Evolutionary conservation across 2,888 invertebrate species (phyloP).

Genomic region (Rapana venosa): DNA sequence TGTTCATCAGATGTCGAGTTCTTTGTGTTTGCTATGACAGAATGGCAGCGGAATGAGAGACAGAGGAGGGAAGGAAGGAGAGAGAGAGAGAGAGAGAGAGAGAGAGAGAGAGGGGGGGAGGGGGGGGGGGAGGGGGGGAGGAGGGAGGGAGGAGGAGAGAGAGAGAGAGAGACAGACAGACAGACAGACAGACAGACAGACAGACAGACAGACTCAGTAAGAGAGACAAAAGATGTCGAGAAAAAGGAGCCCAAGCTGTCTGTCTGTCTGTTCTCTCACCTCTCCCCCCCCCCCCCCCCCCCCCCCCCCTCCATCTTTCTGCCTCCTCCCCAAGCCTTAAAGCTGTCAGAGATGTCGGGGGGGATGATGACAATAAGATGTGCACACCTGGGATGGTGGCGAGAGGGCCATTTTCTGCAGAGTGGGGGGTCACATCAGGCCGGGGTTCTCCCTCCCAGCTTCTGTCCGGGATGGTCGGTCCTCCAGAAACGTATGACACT

Average conservation of each 20-base stretch:
- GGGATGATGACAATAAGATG: too few species aligned
- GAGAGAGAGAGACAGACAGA: slow-evolving; percentile 13
- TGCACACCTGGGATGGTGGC: too few species aligned
- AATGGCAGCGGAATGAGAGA: too few species aligned
- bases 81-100: slow-evolving; percentile 18
- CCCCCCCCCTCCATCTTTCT: neutral
- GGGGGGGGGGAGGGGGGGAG: slow-evolving; percentile 9
- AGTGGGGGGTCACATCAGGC: too few species aligned
- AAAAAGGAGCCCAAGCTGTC: neutral
- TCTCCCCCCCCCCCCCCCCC: neutral
- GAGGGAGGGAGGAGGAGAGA: neutral
- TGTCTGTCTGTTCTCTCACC: neutral
- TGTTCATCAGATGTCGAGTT: too few species aligned
- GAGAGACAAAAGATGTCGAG: too few species aligned
- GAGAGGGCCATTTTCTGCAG: too few species aligned
- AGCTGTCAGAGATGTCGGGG: neutral
- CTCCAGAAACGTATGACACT: too few species aligned
- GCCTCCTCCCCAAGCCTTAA: neutral
- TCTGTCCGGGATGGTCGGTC: too few species aligned
- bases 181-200: slow-evolving; percentile 8
- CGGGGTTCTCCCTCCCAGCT: too few species aligned
- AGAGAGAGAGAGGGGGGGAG: slow-evolving; percentile 11
- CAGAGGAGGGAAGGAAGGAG: neutral
- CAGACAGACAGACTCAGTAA: too few species aligned
- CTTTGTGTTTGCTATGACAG: too few species aligned